These are phyloP conservation scores for Micropterix aruncella DNA, from an alignment of 2,888 invertebrate genomes.

Conservation along the genomic window DNA sequence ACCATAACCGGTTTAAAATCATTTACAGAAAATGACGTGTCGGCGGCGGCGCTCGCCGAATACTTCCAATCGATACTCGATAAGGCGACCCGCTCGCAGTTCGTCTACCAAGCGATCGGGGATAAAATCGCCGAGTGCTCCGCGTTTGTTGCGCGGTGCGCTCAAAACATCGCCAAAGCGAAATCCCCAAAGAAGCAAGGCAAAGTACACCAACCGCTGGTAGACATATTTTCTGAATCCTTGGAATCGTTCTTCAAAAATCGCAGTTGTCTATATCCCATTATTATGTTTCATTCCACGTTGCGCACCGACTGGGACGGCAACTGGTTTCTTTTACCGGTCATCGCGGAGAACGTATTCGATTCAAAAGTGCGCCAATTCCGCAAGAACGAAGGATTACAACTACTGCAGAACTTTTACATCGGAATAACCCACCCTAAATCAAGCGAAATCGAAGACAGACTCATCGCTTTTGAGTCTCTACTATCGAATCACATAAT, in stretches of 20 bases:
- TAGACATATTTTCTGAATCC: constrained; percentile 35
- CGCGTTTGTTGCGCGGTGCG: constrained; percentile 48
- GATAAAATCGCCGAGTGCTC: constrained; percentile 49
- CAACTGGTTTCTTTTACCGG: constrained; percentile 40
- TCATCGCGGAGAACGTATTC: constrained; percentile 45
- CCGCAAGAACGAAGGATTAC: constrained; percentile 50
- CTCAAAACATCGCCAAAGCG: constrained; percentile 31
- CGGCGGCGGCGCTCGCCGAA: constrained; percentile 35
- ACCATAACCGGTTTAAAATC: constrained; percentile 44
- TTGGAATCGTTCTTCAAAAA: constrained; percentile 45
- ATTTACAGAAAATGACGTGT: constrained; percentile 41
- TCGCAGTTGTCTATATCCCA: constrained; percentile 48
- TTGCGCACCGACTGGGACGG: constrained; percentile 52
- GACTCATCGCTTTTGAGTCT: background rate
- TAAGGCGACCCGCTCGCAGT: constrained; percentile 47
- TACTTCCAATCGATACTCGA: constrained; percentile 43
- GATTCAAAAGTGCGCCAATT: constrained; percentile 45
- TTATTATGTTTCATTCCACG: constrained; percentile 48
- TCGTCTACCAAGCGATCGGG: constrained; percentile 50
- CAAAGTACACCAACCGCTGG: constrained; percentile 23
- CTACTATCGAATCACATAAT: background rate
- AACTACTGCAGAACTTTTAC: constrained; percentile 50
- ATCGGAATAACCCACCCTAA: constrained; percentile 33
- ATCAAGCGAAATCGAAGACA: background rate
- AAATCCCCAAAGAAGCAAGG: constrained; percentile 22